Base-by-base conservation (phyloP, 2,113 vertebrate genomes). In the Neogobius melanostomus region DNA sequence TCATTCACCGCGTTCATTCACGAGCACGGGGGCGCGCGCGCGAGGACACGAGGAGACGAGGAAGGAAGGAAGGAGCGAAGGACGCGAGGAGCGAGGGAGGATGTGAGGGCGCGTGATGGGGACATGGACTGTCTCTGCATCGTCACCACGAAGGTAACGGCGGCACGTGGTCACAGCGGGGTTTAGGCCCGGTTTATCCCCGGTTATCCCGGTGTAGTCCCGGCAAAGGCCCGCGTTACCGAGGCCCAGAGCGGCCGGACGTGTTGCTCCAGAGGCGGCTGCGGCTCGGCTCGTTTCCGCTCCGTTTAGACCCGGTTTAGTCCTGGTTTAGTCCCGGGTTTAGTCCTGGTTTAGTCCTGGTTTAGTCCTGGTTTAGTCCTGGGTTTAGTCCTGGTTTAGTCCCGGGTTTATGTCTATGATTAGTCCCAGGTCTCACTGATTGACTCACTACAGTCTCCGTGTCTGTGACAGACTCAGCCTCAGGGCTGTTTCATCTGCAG, bases 91-190 rank as follows among this genome's bases (percentile, higher is more conserved):
- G 53, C 10, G 56, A 53, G 61, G 28, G 28, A 45, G 73, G 54
- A 64, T 28, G 71, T 51, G 77, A 68, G 79, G 81, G 82, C 86
- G 83, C 83, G 86, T 81, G 88, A 59, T 85, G 84, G 77, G 87
- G 83, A 81, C 86, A 87, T 88, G 86, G 83, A 89, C 86, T 89
- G 87, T 77, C 87, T 87, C 86, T 87, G 85, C 83, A 88, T 90
- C 85, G 87, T 90, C 88, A 90, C 88, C 80, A 90, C 88, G 71
- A 90, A 90, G 88, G 88, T 90, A 90, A 36, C 28, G 28, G 28
- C 28, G 56, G 56, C 56, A 59, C 56, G 56, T 59, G 56, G 21
- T 36, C 59, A 15, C 1, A 36, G 12, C 15, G 7, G 4, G 42
- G 16, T 3, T 56, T 51, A 44, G 50, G 0, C 5, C 49, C 7